Evolutionary conservation across 1,140 invertebrate genomes (phyloP), one percentile per base, ranked within the genome.

Genomic region (Bombus balteatus): DNA sequence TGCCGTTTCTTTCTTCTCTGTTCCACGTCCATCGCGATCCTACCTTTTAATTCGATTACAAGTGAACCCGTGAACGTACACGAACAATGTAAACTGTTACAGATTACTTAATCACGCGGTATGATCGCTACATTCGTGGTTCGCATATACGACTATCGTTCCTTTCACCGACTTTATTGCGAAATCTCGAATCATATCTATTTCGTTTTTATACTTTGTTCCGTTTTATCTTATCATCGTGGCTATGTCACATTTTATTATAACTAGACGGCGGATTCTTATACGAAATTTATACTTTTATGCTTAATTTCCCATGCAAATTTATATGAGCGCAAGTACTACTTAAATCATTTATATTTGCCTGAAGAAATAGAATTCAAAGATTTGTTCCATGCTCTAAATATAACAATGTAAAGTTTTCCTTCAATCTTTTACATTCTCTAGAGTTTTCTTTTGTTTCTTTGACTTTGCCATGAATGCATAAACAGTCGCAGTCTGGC

Each of bases 71-170:
- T 70, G 86, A 87, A 89, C 74, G 68, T 87, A 34, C 37, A 75
- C 88, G 72, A 53, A 39, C 86, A 77, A 39, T 34, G 68, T 68
- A 78, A 87, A 90, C 62, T 12, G 62, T 87, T 81, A 57, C 74
- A 79, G 77, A 89, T 77, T 85, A 41, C 71, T 87, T 89, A 87
- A 87, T 89, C 88, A 62, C 65, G 47, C 53, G 47, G 57, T 73
- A 59, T 47, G 71, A 89, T 89, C 87, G 65, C 59, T 43, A 80
- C 86, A 76, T 71, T 62, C 71, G 83, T n/a, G n/a, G 5, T 34
- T n/a, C 39, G 62, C 74, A 65, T 79, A 75, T 73, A 84, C 83
- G 72, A n/a, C 13, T 25, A 62, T 53, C 22, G 83, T 65, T 47
- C 34, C 25, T 81, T 66, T 73, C 39, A 9, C 12, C 53, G 5